phyloP scores from a whole-genome alignment of 2,797 vertebrate species.

The Triplophysa bombifrons region DNA sequence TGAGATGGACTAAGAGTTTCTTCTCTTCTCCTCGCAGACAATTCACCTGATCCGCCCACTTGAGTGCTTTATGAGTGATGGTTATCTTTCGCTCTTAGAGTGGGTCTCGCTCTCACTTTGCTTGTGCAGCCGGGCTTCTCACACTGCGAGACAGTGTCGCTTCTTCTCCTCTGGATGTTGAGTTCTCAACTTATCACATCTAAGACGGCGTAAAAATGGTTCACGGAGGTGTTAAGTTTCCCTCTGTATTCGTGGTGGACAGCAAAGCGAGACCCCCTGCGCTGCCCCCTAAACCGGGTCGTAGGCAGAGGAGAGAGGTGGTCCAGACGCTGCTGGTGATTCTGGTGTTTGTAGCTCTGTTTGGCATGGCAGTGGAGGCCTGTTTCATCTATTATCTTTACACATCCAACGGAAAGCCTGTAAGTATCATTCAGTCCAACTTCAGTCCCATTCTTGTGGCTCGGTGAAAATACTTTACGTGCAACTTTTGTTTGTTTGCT shows the following conservation, averaged over 20 bases:
- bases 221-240: conserved; percentile 21
- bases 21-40: not conserved
- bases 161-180: conserved; percentile 16
- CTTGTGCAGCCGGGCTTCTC: conserved; percentile 24
- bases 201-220: conserved; percentile 49
- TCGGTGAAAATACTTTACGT: not conserved
- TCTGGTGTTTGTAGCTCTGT: conserved; percentile 70
- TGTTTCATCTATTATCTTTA: conserved; percentile 74
- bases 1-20: not conserved
- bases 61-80: conserved; percentile 7
- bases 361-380: conserved; percentile 69
- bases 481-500: too few relatives aligned
- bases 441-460: not conserved
- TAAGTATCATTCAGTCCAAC: conserved; percentile 61
- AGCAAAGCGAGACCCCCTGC: conserved; percentile 50
- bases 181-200: not conserved
- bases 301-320: fast-evolving
- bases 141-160: not conserved
- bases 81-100: not conserved
- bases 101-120: not conserved
- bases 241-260: conserved; percentile 70
- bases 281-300: conserved; percentile 59
- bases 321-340: conserved; percentile 65
- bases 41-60: conserved; percentile 13
- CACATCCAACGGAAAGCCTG: conserved; percentile 28